Conservation (phyloP, 2,888 invertebrate genomes). For the Anthophora plumipes region DNA sequence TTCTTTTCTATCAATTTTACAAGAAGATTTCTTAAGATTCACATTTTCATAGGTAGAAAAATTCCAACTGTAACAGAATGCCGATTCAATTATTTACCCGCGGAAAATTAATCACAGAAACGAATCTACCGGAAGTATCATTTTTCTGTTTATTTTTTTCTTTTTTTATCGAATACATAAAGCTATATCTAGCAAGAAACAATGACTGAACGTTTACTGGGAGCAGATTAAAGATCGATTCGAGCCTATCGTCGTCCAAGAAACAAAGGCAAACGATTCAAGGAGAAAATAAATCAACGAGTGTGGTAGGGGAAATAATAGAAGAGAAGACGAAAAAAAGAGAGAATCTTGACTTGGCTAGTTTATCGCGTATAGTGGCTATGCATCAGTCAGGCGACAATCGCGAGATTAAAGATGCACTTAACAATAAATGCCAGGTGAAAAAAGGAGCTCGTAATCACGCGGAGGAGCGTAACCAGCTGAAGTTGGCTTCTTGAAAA, state of each 20-base stretch:
- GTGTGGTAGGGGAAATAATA: neutral
- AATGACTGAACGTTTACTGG: neutral
- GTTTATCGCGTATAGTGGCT: neutral
- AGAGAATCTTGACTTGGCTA: neutral
- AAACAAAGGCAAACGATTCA: neutral
- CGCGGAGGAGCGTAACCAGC: neutral
- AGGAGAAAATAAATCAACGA: neutral
- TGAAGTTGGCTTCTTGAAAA: neutral
- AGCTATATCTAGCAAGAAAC: neutral
- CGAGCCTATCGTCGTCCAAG: neutral
- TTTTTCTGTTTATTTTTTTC: too few species aligned
- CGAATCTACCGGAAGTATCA: neutral
- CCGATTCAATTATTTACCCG: too few species aligned
- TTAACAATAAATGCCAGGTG: neutral
- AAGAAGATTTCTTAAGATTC: too few species aligned
- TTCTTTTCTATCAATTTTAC: too few species aligned
- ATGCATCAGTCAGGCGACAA: neutral
- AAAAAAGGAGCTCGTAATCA: neutral
- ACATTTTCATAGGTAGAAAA: too few species aligned
- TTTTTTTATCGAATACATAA: neutral
- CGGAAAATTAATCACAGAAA: neutral
- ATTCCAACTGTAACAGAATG: too few species aligned
- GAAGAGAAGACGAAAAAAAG: neutral
- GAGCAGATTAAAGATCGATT: neutral
- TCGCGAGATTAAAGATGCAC: neutral